Evolutionary conservation across 2,113 vertebrate genomes (phyloP).

Genomic region (Cebus imitator): DNA sequence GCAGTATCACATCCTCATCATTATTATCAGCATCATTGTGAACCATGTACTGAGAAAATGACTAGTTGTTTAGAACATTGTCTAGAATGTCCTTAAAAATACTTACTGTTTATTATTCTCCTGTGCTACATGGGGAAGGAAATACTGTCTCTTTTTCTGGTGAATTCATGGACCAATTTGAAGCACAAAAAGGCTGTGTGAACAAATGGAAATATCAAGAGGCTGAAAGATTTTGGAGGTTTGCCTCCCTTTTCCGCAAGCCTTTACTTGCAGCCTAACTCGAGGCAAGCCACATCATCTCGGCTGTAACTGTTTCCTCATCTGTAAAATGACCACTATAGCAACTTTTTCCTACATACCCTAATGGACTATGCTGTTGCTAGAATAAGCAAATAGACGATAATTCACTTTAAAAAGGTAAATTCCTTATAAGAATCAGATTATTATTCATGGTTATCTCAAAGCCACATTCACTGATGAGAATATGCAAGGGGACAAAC

Average conservation of each 20-base stretch:
- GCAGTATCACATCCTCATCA: background rate
- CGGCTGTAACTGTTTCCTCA: background rate
- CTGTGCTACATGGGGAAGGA: background rate
- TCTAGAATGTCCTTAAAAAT: constrained; percentile 2
- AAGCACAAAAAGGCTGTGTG: background rate
- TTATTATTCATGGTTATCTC: background rate
- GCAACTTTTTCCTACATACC: background rate
- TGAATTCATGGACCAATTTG: background rate
- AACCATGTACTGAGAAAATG: constrained; percentile 14
- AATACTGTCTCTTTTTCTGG: background rate
- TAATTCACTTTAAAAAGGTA: background rate
- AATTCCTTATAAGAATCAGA: background rate
- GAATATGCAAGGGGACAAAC: background rate
- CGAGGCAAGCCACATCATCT: background rate
- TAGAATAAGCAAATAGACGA: background rate
- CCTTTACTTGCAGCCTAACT: background rate
- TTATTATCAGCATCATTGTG: background rate
- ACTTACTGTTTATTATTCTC: background rate
- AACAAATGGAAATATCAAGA: background rate
- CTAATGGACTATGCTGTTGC: background rate
- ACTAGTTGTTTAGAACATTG: background rate
- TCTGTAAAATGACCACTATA: background rate
- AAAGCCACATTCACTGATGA: background rate
- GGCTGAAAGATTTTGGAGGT: background rate
- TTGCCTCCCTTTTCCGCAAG: background rate